A percentile compares a stretch with the other conserved stretches of the same genome.
phyloP scores from a whole-genome alignment of 2,888 invertebrate species.

The Axea sp. region DNA sequence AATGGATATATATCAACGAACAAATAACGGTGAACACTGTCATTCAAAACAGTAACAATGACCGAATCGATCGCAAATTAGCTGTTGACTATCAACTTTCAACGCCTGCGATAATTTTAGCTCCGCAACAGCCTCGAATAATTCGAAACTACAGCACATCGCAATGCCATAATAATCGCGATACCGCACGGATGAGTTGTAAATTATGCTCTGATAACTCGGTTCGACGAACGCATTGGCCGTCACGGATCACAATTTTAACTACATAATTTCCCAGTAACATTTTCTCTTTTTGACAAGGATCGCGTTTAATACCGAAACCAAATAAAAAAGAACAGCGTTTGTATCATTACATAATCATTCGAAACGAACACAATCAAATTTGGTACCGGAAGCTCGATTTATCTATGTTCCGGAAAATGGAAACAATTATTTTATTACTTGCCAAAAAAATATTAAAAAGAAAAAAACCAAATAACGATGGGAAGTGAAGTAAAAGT shows the following conservation, averaged over 20 bases:
- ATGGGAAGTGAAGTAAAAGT: background rate
- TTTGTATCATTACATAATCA: too few species aligned
- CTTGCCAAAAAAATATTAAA: too few species aligned
- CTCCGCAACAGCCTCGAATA: slow-evolving; percentile 27
- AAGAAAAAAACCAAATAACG: too few species aligned
- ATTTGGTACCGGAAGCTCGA: too few species aligned
- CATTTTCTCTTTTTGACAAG: too few species aligned
- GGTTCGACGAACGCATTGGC: slow-evolving; percentile 33
- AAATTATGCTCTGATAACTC: slow-evolving; percentile 55
- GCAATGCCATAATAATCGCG: slow-evolving; percentile 39
- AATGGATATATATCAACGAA: too few species aligned
- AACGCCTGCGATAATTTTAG: slow-evolving; percentile 6
- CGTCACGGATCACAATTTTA: slow-evolving; percentile 37
- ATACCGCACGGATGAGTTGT: slow-evolving; percentile 40
- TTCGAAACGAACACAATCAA: too few species aligned
- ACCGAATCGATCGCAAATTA: slow-evolving; percentile 30
- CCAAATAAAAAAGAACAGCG: too few species aligned
- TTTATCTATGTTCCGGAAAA: too few species aligned
- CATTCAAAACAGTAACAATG: slow-evolving; percentile 6
- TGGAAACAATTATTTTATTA: too few species aligned
- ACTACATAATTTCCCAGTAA: background rate
- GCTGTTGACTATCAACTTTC: slow-evolving; percentile 45
- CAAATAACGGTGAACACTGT: background rate
- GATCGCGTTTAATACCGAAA: too few species aligned
- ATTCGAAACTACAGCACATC: slow-evolving; percentile 32